Conservation (phyloP, 2,113 vertebrate genomes). For the Butastur rufipennis region DNA sequence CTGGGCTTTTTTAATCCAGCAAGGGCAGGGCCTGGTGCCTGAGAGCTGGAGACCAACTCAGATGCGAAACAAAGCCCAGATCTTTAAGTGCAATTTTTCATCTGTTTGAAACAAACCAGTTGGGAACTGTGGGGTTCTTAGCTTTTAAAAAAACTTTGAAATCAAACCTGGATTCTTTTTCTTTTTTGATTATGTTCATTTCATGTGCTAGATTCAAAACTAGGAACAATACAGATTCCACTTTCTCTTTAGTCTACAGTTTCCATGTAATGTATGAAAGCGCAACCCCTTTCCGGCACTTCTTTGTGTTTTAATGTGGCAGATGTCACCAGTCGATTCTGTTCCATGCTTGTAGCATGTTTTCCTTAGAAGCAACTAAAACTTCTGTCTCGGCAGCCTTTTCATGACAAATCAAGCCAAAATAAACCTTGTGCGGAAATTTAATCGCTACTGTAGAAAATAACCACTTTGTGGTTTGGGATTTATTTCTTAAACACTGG, state of each 20-base stretch:
- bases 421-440: not conserved
- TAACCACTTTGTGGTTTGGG: not conserved
- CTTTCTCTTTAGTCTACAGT: not conserved
- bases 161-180: accelerated
- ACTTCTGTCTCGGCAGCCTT: not conserved
- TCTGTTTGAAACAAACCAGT: not conserved
- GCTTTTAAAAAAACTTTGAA: not conserved
- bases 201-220: accelerated
- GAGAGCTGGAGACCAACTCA: not conserved
- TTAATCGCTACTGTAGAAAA: not conserved
- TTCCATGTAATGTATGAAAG: not conserved
- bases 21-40: too few relatives aligned
- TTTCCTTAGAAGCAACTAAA: not conserved
- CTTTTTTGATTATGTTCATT: too few relatives aligned
- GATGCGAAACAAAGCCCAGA: accelerated
- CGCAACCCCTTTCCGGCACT: not conserved
- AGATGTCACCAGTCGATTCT: not conserved
- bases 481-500: not conserved
- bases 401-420: not conserved
- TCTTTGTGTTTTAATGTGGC: not conserved
- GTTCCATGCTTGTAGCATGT: not conserved
- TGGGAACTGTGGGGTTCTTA: accelerated
- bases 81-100: too few relatives aligned
- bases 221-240: not conserved
- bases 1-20: not conserved